These are phyloP conservation scores for Wasmannia auropunctata DNA, from an alignment of 1,140 invertebrate genomes.

Conservation along the genomic window DNA sequence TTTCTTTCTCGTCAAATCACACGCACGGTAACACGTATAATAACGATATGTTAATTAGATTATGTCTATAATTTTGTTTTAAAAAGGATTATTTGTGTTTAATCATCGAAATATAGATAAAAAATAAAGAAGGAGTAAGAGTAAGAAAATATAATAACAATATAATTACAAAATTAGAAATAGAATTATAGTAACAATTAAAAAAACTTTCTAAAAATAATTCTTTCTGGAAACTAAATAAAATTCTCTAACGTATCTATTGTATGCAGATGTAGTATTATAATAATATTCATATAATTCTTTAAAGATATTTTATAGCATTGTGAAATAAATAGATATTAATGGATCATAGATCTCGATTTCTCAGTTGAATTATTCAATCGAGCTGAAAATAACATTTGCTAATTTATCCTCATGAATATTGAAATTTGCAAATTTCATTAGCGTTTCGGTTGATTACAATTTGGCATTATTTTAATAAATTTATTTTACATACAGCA, in stretches of 20 bases:
- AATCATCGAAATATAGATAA: neutral
- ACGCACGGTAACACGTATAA: too few relatives aligned
- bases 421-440: constrained; percentile 29
- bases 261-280: neutral
- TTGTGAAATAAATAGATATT: neutral
- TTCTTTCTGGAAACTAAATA: neutral
- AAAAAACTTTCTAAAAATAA: neutral
- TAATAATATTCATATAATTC: neutral
- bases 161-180: neutral
- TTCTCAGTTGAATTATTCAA: neutral
- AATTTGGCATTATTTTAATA: neutral
- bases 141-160: neutral
- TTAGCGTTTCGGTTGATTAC: constrained; percentile 4
- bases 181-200: neutral
- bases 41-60: neutral
- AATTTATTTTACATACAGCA: neutral
- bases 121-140: neutral
- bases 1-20: neutral
- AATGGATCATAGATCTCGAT: neutral
- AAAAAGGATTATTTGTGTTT: neutral
- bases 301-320: neutral
- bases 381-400: neutral
- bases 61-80: neutral
- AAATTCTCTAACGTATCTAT: neutral
- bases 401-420: constrained; percentile 21